These are phyloP conservation scores for Neosilurus mollespiculum DNA, from an alignment of 2,797 vertebrate species.

Conservation along the genomic window DNA sequence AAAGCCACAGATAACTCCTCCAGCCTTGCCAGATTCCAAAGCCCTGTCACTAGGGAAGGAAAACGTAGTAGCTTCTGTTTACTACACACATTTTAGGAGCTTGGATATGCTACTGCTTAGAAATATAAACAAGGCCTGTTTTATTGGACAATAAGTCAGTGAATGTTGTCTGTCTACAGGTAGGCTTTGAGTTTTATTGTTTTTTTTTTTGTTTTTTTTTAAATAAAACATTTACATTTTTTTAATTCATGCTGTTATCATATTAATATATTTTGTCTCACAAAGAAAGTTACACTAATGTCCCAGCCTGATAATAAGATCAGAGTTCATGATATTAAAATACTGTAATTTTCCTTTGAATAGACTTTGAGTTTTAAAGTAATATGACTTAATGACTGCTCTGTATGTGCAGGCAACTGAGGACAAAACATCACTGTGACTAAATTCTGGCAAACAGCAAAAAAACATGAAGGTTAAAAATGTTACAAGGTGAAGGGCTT, in stretches of 20 bases:
- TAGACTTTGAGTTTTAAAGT: neutral
- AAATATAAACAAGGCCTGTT: slow-evolving; percentile 3
- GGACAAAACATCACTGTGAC: neutral
- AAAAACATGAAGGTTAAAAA: neutral
- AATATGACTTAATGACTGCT: neutral
- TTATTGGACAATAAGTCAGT: neutral
- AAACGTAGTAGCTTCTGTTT: slow-evolving; percentile 40
- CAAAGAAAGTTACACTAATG: neutral
- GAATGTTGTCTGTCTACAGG: slow-evolving; percentile 24
- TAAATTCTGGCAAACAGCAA: neutral
- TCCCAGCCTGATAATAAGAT: neutral
- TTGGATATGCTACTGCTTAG: neutral
- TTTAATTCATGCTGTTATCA: neutral
- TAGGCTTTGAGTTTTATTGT: slow-evolving; percentile 26
- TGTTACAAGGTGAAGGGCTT: neutral
- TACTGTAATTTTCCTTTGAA: neutral
- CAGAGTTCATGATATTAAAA: neutral
- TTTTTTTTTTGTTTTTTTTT: neutral
- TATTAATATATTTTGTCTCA: neutral
- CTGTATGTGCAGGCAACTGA: neutral
- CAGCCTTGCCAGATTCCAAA: slow-evolving; percentile 44
- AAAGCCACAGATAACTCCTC: slow-evolving; percentile 47
- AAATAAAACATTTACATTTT: neutral
- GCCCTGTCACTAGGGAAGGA: slow-evolving; percentile 49
- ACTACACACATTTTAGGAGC: slow-evolving; percentile 19